Evolutionary conservation across 2,888 invertebrate genomes (phyloP).

Genomic region (Sepiola atlantica): DNA sequence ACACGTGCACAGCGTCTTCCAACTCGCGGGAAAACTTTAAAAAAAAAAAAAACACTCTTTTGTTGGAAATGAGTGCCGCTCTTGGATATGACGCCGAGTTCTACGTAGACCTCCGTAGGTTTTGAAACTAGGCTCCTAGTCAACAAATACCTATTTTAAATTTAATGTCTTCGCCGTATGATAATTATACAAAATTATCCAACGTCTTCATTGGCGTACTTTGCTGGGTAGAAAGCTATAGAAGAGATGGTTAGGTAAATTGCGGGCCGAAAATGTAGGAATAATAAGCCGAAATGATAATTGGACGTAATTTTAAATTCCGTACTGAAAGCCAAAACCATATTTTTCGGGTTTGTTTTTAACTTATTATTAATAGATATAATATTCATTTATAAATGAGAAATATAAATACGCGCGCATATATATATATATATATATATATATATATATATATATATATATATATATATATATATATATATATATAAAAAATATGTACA

Average conservation of each 20-base stretch:
- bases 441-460: neutral
- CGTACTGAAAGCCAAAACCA: neutral
- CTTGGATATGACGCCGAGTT: too few relatives aligned
- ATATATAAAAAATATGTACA: too few relatives aligned
- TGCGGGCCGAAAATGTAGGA: neutral
- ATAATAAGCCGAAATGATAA: neutral
- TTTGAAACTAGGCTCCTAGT: conserved; percentile 2
- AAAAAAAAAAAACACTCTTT: too few relatives aligned
- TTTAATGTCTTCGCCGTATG: neutral
- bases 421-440: neutral
- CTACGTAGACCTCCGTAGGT: neutral
- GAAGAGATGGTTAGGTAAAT: conserved; percentile 3
- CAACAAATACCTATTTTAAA: conserved; percentile 20
- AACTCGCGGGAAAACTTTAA: too few relatives aligned
- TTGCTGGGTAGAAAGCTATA: neutral
- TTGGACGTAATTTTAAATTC: conserved; percentile 20
- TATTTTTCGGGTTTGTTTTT: neutral
- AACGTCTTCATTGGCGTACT: neutral
- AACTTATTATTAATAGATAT: too few relatives aligned
- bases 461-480: too few relatives aligned
- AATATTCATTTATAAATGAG: too few relatives aligned
- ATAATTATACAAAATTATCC: conserved; percentile 22
- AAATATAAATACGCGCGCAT: neutral
- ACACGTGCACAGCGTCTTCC: too few relatives aligned
- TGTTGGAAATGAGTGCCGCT: too few relatives aligned